Evolutionary conservation across 2,888 invertebrate genomes (phyloP).

Genomic region (Maniola hyperantus): DNA sequence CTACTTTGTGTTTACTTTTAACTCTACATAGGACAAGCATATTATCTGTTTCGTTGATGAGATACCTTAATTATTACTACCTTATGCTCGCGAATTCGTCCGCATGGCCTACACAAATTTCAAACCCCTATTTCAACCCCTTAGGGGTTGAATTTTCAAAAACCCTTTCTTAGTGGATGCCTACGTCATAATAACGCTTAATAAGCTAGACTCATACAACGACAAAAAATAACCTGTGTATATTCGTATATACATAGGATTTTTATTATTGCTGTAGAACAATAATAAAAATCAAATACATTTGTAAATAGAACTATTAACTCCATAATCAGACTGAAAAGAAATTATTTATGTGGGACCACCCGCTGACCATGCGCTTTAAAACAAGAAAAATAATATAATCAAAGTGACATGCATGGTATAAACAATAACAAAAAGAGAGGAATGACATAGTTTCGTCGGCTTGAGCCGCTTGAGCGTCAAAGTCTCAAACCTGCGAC

Average conservation of each 20-base stretch:
- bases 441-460: slow-evolving; percentile 13
- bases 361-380: background rate
- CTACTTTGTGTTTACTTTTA: no score
- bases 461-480: slow-evolving; percentile 48
- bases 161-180: no score
- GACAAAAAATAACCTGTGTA: slow-evolving; percentile 1
- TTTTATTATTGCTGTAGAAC: no score
- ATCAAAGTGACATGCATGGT: slow-evolving; percentile 9
- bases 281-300: background rate
- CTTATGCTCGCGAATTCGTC: no score
- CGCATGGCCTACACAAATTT: no score
- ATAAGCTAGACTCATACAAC: no score
- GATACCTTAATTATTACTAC: background rate
- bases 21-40: background rate
- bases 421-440: slow-evolving; percentile 6
- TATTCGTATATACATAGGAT: no score
- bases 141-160: no score
- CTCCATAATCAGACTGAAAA: slow-evolving; percentile 1
- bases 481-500: slow-evolving; percentile 37
- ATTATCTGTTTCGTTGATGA: background rate
- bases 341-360: slow-evolving; percentile 12
- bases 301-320: slow-evolving; percentile 1
- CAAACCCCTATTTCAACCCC: no score
- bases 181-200: no score
- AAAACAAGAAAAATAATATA: slow-evolving; percentile 6